Evolutionary conservation across 2,888 invertebrate genomes (phyloP), one percentile per base, ranked within the genome.

Genomic region (Electrophaes corylata): DNA sequence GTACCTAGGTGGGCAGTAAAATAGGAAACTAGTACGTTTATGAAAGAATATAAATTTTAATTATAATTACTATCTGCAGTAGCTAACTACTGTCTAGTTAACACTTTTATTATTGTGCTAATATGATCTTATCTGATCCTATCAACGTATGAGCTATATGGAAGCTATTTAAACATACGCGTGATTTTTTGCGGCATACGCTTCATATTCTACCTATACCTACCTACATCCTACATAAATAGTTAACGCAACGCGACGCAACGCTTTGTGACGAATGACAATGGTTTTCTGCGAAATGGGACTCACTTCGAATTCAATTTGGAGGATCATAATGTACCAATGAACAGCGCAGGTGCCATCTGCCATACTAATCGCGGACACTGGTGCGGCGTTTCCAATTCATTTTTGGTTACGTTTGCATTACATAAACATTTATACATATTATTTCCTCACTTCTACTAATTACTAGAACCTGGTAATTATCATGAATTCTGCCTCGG

Each of bases 281-380:
- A 52, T 35, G 8, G 12, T 26, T 39, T 40, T 40, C 39, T n/a
- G 48, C 18, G 29, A 40, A 39, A n/a, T 26, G n/a, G 4, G 16
- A n/a, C 20, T 12, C n/a, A 11, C 29, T 11, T 11, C 1, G 41
- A 31, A 43, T 43, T 35, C 23, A 43, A n/a, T 43, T 20, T 33
- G 2, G n/a, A 43, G 14, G 43, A 43, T 23, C 20, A 20, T 43
- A 35, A 43, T 33, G 31, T 41, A 41, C 20, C 49, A 49, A 23
- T 14, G 12, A 20, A 23, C n/a, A 20, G 1, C n/a, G 20, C 20
- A 37, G 10, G 20, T 3, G 26, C 16, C 35, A 39, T 23, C 12
- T 3, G 26, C 16, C 35, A 39, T 23, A 39, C 16, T 5, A 16
- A 35, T 14, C 16, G 16, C 14, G 16, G 37, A 10, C 14, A 37